These are phyloP conservation scores for Himalopsyche anomala DNA, from an alignment of 2,888 invertebrate genomes.

Conservation along the genomic window DNA sequence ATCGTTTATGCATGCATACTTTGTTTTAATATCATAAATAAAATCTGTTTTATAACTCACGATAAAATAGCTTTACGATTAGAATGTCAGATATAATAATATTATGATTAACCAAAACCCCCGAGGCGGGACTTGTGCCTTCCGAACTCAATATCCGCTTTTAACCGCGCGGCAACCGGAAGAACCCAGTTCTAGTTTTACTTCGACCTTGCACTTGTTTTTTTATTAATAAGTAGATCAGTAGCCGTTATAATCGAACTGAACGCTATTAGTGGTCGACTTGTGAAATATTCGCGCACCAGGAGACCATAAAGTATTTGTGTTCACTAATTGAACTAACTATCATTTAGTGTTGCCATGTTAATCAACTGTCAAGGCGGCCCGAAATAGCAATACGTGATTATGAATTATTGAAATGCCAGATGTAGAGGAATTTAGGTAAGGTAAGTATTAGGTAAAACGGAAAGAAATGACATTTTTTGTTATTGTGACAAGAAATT, in stretches of 20 bases:
- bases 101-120: conserved; percentile 1
- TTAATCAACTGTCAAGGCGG: conserved; percentile 33
- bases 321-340: conserved; percentile 1
- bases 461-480: no score
- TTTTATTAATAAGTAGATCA: neutral
- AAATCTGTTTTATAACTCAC: neutral
- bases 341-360: conserved; percentile 32
- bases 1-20: neutral
- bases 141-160: conserved; percentile 27
- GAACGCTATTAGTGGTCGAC: conserved; percentile 2
- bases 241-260: conserved; percentile 15
- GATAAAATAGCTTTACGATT: conserved; percentile 14
- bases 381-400: neutral
- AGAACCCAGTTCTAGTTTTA: conserved; percentile 36
- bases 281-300: conserved; percentile 17
- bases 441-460: no score
- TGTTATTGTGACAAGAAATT: no score
- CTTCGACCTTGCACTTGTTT: conserved; percentile 40
- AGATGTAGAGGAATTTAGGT: neutral
- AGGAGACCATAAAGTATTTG: neutral
- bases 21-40: conserved; percentile 19
- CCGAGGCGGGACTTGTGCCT: conserved; percentile 31
- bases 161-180: conserved; percentile 24
- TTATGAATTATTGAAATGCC: conserved; percentile 17
- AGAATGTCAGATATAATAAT: conserved; percentile 22